Evolutionary conservation across 2,888 invertebrate species (phyloP), one percentile per base, ranked within the genome.

Genomic region (Neoaliturus tenellus): DNA sequence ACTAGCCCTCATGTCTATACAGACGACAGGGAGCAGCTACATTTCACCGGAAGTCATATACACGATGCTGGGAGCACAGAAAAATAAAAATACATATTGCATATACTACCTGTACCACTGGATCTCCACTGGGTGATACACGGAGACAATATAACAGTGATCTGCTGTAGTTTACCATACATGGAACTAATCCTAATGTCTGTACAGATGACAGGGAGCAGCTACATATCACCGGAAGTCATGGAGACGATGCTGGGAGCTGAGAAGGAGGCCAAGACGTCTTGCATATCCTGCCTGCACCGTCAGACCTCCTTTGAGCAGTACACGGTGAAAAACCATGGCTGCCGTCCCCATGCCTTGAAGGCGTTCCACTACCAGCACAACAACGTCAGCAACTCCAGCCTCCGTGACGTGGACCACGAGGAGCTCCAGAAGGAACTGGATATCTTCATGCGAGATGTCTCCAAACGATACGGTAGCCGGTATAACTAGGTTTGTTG

Each of bases 371-470:
- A 20, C 4, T 35, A 48, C 35, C 28, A 25, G 17, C 44, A 44
- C 75, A 35, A 28, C 86, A 90, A 90, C 84, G 91, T 91, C 73
- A 91, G 90, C 85, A 91, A 91, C 88, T 90, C 90, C 86, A 91
- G 91, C 85, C 87, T 91, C 69, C 90, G 89, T 85, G 91, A 91
- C 86, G 88, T 90, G 23, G 91, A 91, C 62, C 88, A 87, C 48
- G 90, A 89, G 8, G 91, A 90, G 6, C 89, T 91, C 1, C 90
- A 90, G 84, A 92, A 92, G 81, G 92, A 92, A 86, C 89, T 92
- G n/a, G 90, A 90, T 1, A 88, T 89, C 8, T 92, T 92, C 86
- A 88, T 90, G 83, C 88, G 88, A 86, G 90, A 90, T 86, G 87
- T 90, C 33, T 88, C 87, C 33, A 85, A 87, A 25, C 84, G 88